Evolutionary conservation across 2,888 invertebrate species (phyloP), one percentile per base, ranked within the genome.

Genomic region (Venusia cambrica): DNA sequence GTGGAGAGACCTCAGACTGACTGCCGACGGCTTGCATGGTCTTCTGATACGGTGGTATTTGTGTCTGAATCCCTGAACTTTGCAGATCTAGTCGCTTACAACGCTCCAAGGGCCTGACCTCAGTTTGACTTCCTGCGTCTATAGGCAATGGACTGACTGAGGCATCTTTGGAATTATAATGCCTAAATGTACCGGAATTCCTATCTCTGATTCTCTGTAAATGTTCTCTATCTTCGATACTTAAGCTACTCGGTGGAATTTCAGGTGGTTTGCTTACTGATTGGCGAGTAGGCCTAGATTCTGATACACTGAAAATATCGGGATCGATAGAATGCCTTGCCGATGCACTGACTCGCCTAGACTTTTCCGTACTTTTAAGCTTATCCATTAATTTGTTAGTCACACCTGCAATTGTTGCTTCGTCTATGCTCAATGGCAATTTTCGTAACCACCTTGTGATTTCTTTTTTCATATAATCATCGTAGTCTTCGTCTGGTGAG

Each of bases 381-480:
- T 30, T 53, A n/a, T 57, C 33, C 1, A 64, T 39, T 5, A 77
- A 29, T 13, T 47, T 48, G 11, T 61, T 39, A 2, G 52, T 46
- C 5, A 56, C 38, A 7, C 32, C 3, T 5, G 52, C 32, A 4
- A 44, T 35, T 3, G 38, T 15, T 18, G 58, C 51, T 14, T 45
- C 30, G 3, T 36, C 49, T n/a, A 45, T 16, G 13, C 38, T 38
- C 1, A 69, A 18, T 1, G 68, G 62, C 2, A 72, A 33, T 26
- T 64, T 69, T 20, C 61, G 54, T 0, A 72, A 33, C 48, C 61
- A 71, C 37, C 61, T 66, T 0, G 13, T 35, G 29, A 76, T 67
- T 48, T 65, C 64, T 14, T 51, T 47, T 17, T 47, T 47, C 34
- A 62, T 63, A 36, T 38, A 44, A 3, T 47, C 37, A 20, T 51